Evolutionary conservation across 2,113 vertebrate species (phyloP).

Genomic region (Podarcis cretensis): DNA sequence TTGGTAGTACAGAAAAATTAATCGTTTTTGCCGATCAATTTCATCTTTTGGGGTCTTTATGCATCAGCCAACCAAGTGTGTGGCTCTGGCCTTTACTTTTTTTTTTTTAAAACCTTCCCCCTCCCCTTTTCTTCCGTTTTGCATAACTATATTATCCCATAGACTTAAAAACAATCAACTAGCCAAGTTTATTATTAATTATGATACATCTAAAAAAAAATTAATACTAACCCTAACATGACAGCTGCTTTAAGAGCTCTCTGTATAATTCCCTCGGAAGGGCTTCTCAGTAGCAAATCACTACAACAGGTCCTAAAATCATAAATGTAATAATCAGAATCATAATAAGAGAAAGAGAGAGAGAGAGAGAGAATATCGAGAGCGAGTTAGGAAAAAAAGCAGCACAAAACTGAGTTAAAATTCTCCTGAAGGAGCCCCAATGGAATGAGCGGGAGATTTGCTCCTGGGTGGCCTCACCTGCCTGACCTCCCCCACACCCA

Average conservation of each 20-base stretch:
- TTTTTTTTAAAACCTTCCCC: slow-evolving; percentile 40
- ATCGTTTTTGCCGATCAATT: slow-evolving; percentile 43
- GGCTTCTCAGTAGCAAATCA: slow-evolving; percentile 85
- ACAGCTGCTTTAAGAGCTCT: slow-evolving; percentile 83
- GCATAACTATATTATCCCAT: slow-evolving; percentile 82
- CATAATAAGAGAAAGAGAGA: slow-evolving; percentile 71
- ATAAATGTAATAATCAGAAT: slow-evolving; percentile 74
- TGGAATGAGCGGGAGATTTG: neutral
- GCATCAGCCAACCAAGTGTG: slow-evolving; percentile 69
- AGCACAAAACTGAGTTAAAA: slow-evolving; percentile 64
- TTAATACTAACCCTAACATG: slow-evolving; percentile 84
- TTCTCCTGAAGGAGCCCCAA: slow-evolving; percentile 34
- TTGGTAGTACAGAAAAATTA: slow-evolving; percentile 60
- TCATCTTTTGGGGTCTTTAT: slow-evolving; percentile 59
- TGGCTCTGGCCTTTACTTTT: slow-evolving; percentile 61
- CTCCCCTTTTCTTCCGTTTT: slow-evolving; percentile 46
- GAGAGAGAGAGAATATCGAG: slow-evolving; percentile 78
- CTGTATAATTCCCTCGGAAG: slow-evolving; percentile 73
- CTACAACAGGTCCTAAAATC: slow-evolving; percentile 83
- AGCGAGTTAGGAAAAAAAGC: slow-evolving; percentile 70
- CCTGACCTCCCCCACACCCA: neutral
- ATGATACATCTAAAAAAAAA: slow-evolving; percentile 83
- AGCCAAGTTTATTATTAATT: slow-evolving; percentile 78
- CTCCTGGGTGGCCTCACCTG: too few species aligned
- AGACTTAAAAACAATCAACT: slow-evolving; percentile 81